A percentile compares a stretch with the other conserved stretches of the same genome.
Conservation (phyloP, 2,888 invertebrate genomes). For the Nemurella pictetii region DNA sequence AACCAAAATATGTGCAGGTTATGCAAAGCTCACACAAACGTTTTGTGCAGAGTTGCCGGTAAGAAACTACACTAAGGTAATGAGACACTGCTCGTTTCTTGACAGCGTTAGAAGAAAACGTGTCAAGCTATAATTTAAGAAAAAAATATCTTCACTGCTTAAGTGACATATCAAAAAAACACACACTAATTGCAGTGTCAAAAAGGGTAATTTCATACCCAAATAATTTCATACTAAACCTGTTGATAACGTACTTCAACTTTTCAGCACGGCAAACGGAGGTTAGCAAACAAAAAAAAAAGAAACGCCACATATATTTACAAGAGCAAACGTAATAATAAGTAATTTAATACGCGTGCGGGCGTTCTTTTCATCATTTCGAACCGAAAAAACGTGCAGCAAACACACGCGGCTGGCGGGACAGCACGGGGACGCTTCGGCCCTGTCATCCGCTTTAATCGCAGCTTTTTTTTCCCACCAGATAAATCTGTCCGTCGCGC, state of each 20-base stretch:
- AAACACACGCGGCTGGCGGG: background rate
- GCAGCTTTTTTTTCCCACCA: background rate
- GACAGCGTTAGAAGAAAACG: background rate
- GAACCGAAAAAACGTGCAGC: background rate
- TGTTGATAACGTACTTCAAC: background rate
- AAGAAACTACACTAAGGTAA: too few species aligned
- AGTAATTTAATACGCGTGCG: slow-evolving; percentile 10
- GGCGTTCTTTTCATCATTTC: background rate
- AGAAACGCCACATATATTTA: background rate
- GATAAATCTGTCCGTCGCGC: background rate
- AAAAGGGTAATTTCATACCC: background rate
- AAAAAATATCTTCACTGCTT: background rate
- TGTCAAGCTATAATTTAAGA: background rate
- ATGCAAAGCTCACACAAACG: too few species aligned
- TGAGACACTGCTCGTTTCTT: background rate
- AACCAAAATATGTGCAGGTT: too few species aligned
- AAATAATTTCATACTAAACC: background rate
- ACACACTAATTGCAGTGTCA: background rate
- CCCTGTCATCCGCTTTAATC: background rate
- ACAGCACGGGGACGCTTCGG: background rate
- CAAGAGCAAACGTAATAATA: background rate
- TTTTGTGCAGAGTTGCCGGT: too few species aligned
- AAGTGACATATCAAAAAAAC: background rate
- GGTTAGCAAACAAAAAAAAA: background rate
- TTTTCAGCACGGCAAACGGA: background rate